Evolutionary conservation across 2,113 vertebrate genomes (phyloP).

Genomic region (Chrysemys picta): DNA sequence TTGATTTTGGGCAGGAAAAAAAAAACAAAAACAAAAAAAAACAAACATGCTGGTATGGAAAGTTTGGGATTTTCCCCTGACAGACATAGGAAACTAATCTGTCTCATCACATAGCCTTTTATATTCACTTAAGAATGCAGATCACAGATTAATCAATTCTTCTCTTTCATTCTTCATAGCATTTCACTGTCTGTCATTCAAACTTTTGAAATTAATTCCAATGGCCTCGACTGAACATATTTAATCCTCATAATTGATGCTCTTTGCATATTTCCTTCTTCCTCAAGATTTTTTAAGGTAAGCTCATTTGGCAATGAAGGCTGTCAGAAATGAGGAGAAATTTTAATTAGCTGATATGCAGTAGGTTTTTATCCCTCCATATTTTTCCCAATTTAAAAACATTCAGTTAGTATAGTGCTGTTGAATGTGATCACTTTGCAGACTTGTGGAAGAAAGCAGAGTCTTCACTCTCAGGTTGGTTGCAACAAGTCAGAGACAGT

Average conservation of each 20-base stretch:
- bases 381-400: not conserved
- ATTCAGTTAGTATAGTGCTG: not conserved
- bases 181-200: constrained; percentile 22
- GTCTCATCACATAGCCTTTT: not conserved
- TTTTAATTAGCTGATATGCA: not conserved
- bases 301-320: not conserved
- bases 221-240: not conserved
- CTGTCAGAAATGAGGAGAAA: not conserved
- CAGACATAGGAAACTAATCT: not conserved
- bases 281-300: not conserved
- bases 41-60: not conserved
- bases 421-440: not conserved
- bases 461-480: too few relatives aligned
- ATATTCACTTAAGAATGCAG: constrained; percentile 17
- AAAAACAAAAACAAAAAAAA: not conserved
- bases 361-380: not conserved
- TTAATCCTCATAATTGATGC: not conserved
- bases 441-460: too few relatives aligned
- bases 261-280: constrained; percentile 16
- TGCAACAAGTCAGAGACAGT: too few relatives aligned
- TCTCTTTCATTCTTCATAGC: not conserved
- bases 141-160: not conserved
- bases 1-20: not conserved
- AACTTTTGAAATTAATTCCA: constrained; percentile 31
- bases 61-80: not conserved